Evolutionary conservation across 2,797 vertebrate species (phyloP).

Genomic region (Picus viridis): DNA sequence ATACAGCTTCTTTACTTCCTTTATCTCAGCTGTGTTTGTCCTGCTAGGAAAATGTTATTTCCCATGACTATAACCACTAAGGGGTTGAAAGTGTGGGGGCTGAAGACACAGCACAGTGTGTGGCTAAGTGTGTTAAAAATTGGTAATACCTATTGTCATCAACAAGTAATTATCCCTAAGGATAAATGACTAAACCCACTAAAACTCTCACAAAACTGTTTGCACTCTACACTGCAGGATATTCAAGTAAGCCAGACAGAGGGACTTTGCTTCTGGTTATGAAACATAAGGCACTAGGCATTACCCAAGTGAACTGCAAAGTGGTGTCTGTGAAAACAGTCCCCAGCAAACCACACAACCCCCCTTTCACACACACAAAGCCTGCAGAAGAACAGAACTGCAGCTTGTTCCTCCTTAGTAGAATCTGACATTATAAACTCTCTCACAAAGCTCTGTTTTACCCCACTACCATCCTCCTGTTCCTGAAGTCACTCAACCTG

Average conservation of each 20-base stretch:
- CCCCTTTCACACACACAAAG: too few relatives aligned
- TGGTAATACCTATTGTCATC: not conserved
- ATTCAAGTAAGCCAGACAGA: not conserved
- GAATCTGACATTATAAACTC: not conserved
- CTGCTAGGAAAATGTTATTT: not conserved
- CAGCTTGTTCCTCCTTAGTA: not conserved
- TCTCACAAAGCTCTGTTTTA: not conserved
- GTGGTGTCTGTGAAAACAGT: not conserved
- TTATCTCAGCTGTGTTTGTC: not conserved
- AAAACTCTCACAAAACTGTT: not conserved
- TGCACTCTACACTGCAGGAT: not conserved
- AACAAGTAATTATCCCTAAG: not conserved
- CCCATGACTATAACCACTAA: not conserved
- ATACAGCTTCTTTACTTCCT: not conserved
- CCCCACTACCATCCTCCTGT: not conserved
- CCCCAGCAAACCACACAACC: not conserved
- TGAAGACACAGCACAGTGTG: not conserved
- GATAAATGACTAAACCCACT: not conserved
- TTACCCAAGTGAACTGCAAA: not conserved
- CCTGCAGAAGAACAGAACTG: not conserved
- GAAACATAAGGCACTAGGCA: not conserved
- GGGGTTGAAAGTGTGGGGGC: not conserved
- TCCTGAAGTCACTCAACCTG: not conserved
- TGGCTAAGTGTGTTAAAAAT: not conserved
- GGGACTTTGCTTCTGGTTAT: not conserved